Conservation (phyloP, 2,797 vertebrate genomes). For the Onychomys leucogaster region DNA sequence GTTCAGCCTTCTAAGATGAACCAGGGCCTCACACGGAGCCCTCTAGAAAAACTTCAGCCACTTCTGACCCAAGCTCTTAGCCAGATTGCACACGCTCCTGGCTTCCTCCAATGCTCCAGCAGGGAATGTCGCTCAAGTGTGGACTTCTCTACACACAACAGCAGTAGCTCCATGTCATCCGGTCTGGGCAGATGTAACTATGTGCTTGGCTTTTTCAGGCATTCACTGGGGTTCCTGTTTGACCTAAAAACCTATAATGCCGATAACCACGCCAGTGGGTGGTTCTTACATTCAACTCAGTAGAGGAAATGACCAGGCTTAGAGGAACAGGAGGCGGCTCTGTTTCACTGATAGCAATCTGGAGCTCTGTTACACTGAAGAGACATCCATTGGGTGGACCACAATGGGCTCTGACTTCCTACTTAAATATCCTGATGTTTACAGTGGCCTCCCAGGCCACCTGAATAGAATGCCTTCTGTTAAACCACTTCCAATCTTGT, state of each 20-base stretch:
- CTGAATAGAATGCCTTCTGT: slow-evolving; percentile 63
- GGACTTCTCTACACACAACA: not conserved
- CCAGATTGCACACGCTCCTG: not conserved
- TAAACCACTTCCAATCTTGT: slow-evolving; percentile 29
- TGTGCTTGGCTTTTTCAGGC: not conserved
- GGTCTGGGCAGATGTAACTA: not conserved
- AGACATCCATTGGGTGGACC: slow-evolving; percentile 12
- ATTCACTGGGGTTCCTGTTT: slow-evolving; percentile 57
- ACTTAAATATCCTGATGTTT: slow-evolving; percentile 35
- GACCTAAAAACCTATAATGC: slow-evolving; percentile 74
- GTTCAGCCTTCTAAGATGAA: not conserved
- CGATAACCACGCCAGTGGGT: slow-evolving; percentile 79
- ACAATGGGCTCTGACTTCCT: slow-evolving; percentile 74
- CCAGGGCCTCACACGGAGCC: not conserved
- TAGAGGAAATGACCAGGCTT: slow-evolving; percentile 72
- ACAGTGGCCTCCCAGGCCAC: slow-evolving; percentile 16
- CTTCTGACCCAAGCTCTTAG: not conserved
- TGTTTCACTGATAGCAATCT: slow-evolving; percentile 69
- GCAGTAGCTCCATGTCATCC: not conserved
- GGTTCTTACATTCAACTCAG: slow-evolving; percentile 75
- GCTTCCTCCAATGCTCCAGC: not conserved
- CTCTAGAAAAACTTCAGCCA: not conserved
- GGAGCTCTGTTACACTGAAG: slow-evolving; percentile 65
- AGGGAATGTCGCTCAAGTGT: not conserved
- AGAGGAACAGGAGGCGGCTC: slow-evolving; percentile 19